These are phyloP conservation scores for Liparis tanakae DNA, from an alignment of 2,797 vertebrate genomes.

Conservation along the genomic window DNA sequence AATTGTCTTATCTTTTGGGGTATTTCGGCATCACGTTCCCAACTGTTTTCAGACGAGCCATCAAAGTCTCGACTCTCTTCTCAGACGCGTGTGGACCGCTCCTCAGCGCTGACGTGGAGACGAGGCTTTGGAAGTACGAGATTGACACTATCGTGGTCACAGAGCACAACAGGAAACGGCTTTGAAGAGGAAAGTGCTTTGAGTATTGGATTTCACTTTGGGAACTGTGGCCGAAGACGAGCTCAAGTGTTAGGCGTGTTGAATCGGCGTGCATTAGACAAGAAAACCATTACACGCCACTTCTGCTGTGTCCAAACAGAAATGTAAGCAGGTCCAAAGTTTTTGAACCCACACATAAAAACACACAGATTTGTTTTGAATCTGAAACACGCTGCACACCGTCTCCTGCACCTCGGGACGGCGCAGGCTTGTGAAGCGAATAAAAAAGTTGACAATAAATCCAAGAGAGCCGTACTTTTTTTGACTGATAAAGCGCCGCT, in stretches of 20 bases:
- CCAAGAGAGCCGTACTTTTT: slow-evolving; percentile 53
- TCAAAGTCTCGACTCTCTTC: slow-evolving; percentile 71
- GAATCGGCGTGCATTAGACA: slow-evolving; percentile 66
- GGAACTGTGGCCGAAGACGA: slow-evolving; percentile 72
- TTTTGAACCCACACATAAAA: slow-evolving; percentile 48
- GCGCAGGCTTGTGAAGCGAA: slow-evolving; percentile 50
- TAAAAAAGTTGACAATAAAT: slow-evolving; percentile 67
- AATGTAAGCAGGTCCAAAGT: slow-evolving; percentile 48
- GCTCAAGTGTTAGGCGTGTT: slow-evolving; percentile 64
- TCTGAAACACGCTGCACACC: slow-evolving; percentile 26
- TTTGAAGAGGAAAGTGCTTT: slow-evolving; percentile 82
- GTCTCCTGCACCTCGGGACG: slow-evolving; percentile 50
- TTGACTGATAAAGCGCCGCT: slow-evolving; percentile 66
- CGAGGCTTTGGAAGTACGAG: slow-evolving; percentile 80
- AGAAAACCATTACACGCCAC: slow-evolving; percentile 41
- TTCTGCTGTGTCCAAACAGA: slow-evolving; percentile 55
- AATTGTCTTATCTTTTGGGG: slow-evolving; percentile 42
- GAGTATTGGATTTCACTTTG: slow-evolving; percentile 80
- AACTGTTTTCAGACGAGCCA: slow-evolving; percentile 74
- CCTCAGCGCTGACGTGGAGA: slow-evolving; percentile 76
- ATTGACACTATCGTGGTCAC: slow-evolving; percentile 85
- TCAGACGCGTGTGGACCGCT: slow-evolving; percentile 78
- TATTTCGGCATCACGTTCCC: slow-evolving; percentile 62
- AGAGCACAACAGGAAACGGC: slow-evolving; percentile 83
- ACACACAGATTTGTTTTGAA: not conserved